These are phyloP conservation scores for Hormaphis cornu DNA, from an alignment of 1,140 invertebrate genomes.

Conservation along the genomic window DNA sequence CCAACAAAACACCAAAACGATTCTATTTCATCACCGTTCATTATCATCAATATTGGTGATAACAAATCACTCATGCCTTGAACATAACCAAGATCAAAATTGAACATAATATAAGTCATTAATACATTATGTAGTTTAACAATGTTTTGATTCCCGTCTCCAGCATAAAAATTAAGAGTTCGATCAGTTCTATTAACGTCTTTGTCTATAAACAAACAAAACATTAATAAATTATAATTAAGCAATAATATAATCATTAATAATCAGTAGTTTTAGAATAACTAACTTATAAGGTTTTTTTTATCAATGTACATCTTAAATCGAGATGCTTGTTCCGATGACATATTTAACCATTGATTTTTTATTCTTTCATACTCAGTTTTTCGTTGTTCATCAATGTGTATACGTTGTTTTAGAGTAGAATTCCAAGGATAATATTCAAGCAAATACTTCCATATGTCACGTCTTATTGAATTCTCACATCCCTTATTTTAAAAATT, in stretches of 20 bases:
- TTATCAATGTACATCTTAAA: conserved; percentile 83
- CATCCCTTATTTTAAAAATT: conserved; percentile 48
- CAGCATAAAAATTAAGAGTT: conserved; percentile 79
- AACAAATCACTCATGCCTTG: conserved; percentile 98
- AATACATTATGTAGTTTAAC: conserved; percentile 78
- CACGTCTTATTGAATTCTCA: conserved; percentile 58
- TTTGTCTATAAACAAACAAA: conserved; percentile 61
- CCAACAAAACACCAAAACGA: conserved; percentile 99
- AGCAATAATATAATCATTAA: too few species aligned
- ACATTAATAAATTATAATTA: background rate
- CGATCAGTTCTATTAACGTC: conserved; percentile 95
- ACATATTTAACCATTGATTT: conserved; percentile 89
- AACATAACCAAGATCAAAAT: conserved; percentile 94
- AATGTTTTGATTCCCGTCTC: conserved; percentile 84
- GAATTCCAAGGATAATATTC: conserved; percentile 80
- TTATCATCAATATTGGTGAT: conserved; percentile 81
- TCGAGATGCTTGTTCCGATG: conserved; percentile 71
- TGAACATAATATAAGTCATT: conserved; percentile 99
- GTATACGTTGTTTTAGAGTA: conserved; percentile 58
- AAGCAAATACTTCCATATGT: conserved; percentile 93
- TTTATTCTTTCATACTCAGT: conserved; percentile 92
- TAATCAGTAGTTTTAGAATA: background rate
- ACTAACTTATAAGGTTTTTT: conserved; percentile 84
- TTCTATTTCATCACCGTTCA: conserved; percentile 80
- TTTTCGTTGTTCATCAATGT: conserved; percentile 50